Evolutionary conservation across 2,888 invertebrate species (phyloP), one percentile per base, ranked within the genome.

Genomic region (Tubulanus polymorphus): DNA sequence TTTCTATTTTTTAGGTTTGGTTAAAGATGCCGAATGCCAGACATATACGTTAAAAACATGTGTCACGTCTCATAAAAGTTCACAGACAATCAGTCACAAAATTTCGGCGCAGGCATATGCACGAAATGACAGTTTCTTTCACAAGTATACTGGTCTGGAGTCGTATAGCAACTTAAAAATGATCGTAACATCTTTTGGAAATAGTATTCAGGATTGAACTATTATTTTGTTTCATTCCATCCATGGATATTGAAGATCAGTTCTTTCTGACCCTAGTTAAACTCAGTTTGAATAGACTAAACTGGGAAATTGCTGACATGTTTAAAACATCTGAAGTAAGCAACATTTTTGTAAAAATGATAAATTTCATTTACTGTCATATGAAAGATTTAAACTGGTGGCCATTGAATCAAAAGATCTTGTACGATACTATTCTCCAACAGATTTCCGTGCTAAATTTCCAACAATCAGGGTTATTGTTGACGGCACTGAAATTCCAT

Each of bases 311-410:
- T 2, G 50, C 37, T n/a, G 25, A 15, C 29, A n/a, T 50, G 29
- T 54, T 54, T 50, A 41, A 26, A 2, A 37, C 37, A 15, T 23
- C 26, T n/a, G 54, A 54, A 26, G 54, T 49, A n/a, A 15, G 18
- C 5, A 50, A 37, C 27, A 54, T 54, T 18, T 54, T 56, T 28
- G n/a, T 48, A 18, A 55, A 54, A 12, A 51, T 51, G 57, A 30
- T 51, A 29, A 46, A 51, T 23, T 65, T 64, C 23, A 63, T 65
- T 61, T 23, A 25, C 46, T 41, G n/a, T 20, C 52, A 55, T 23
- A 41, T 41, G 48, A 20, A 37, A 20, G 52, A 54, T 15, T 18
- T 57, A 3, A 32, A 51, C 18, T 37, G 2, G 25, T 57, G 57
- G 57, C 51, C 55, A 20, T 23, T 25, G 3, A 23, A n/a, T 6